Evolutionary conservation across 2,113 vertebrate genomes (phyloP), one percentile per base, ranked within the genome.

Genomic region (Sitta europaea): DNA sequence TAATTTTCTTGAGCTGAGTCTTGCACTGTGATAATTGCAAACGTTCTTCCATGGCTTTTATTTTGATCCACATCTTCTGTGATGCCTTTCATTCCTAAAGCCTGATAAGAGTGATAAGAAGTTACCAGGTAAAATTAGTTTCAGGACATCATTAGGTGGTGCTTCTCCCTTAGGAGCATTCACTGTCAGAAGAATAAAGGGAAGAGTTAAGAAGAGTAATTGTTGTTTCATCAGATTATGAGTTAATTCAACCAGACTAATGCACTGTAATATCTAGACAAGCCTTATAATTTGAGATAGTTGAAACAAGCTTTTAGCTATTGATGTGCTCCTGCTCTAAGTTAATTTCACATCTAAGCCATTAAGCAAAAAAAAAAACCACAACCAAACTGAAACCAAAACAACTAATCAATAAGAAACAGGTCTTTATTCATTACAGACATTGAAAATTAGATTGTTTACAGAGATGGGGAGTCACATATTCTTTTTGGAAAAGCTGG

Each of bases 301-400:
- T 67, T 92, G 50, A 82, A 94, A 77, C 51, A 83, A 43, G 74
- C 92, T 95, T 94, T 94, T 90, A 94, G 78, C 71, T 63, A 7
- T 74, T 83, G 11, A 29, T 67, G 55, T 92, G 35, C 16, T 90
- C 59, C 63, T 25, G 24, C 75, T 86, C 22, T 71, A 76, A 79
- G 22, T 96, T 96, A 88, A 93, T 96, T 94, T 90, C 31, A 67
- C 43, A 77, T 90, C 35, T n/a, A 80, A 95, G n/a, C 35, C 58
- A 88, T 92, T 88, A 93, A 70, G 33, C 2, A 58, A 77, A 91
- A 66, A 77, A 91, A 66, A 20, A 5, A n/a, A 23, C 5, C 6
- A 1, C 12, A 40, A 15, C 4, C 10, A 31, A 33, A 13, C 13
- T 14, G 51, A 45, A 80, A 50, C 11, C 6, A 51, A 53, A 86